These are phyloP conservation scores for Actias luna DNA, from an alignment of 2,888 invertebrate species.

Conservation along the genomic window DNA sequence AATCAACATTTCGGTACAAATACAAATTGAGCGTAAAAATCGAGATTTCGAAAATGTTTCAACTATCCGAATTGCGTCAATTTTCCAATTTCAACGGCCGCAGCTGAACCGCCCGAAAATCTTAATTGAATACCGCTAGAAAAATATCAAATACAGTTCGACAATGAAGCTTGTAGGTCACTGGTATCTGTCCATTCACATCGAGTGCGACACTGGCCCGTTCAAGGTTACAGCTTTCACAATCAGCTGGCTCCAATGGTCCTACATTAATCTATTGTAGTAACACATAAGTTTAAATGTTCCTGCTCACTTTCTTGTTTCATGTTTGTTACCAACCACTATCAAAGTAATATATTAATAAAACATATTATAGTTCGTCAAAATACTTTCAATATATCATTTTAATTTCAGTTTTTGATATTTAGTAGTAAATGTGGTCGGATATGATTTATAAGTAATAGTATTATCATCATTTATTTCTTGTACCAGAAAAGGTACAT, in stretches of 20 bases:
- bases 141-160: constrained; percentile 45
- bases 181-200: constrained; percentile 55
- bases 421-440: no score
- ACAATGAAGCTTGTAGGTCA: constrained; percentile 61
- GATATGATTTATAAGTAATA: no score
- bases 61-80: constrained; percentile 6
- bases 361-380: no score
- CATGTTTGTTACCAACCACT: not conserved
- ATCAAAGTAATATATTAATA: not conserved
- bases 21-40: not conserved
- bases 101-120: not conserved
- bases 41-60: not conserved
- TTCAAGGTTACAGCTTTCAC: constrained; percentile 72
- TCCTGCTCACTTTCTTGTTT: constrained; percentile 1
- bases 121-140: constrained; percentile 40
- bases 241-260: constrained; percentile 42
- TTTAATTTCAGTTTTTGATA: no score
- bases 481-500: no score
- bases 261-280: constrained; percentile 19
- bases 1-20: not conserved
- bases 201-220: constrained; percentile 44
- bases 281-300: constrained; percentile 10
- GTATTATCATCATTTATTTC: no score
- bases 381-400: no score
- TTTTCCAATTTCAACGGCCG: constrained; percentile 1